These are phyloP conservation scores for Lathamus discolor DNA, from an alignment of 2,113 vertebrate genomes.

Conservation along the genomic window DNA sequence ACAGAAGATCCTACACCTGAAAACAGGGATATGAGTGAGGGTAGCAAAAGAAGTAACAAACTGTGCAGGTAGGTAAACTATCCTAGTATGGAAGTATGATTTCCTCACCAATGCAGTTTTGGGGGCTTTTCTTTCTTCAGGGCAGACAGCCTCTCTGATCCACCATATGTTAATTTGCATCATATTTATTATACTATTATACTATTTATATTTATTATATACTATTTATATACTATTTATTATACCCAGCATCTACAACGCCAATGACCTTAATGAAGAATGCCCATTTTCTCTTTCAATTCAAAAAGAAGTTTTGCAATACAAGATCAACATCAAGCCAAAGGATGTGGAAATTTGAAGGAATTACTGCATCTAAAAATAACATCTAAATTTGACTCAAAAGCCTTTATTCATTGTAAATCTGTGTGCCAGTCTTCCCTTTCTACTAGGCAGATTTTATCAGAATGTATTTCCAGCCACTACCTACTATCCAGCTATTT, in stretches of 20 bases:
- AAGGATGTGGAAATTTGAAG: constrained; percentile 8
- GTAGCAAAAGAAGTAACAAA: background rate
- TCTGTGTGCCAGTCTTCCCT: background rate
- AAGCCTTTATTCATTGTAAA: constrained; percentile 18
- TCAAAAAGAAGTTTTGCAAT: background rate
- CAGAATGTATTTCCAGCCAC: background rate
- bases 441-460: background rate
- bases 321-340: background rate
- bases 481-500: background rate
- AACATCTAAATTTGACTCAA: constrained; percentile 3
- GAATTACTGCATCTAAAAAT: constrained; percentile 19
- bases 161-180: background rate
- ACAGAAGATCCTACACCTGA: background rate
- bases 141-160: background rate
- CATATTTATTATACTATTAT: background rate
- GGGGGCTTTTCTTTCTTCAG: background rate
- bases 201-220: background rate
- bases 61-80: background rate
- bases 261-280: background rate
- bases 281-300: background rate
- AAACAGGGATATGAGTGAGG: background rate
- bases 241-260: background rate
- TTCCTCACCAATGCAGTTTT: background rate
- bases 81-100: background rate
- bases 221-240: background rate